Conservation (phyloP, 2,888 invertebrate genomes). For the Pheosia gnoma region DNA sequence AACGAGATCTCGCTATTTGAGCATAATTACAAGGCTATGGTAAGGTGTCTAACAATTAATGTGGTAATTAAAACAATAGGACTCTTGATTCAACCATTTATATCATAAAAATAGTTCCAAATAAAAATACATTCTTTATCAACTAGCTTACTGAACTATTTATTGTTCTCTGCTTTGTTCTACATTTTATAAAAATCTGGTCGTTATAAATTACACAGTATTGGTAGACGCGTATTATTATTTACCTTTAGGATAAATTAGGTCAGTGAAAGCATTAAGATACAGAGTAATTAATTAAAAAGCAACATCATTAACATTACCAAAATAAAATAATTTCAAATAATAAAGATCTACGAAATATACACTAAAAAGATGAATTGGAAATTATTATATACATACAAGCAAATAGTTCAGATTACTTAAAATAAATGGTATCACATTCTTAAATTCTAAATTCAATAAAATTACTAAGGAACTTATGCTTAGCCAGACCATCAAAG, state of each 20-base stretch:
- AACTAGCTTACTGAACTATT: slow-evolving; percentile 69
- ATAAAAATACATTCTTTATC: slow-evolving; percentile 66
- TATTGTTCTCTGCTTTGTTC: slow-evolving; percentile 74
- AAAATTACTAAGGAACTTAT: slow-evolving; percentile 80
- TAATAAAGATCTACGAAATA: slow-evolving; percentile 64
- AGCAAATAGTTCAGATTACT: slow-evolving; percentile 68
- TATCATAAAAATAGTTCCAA: slow-evolving; percentile 62
- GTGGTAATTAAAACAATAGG: slow-evolving; percentile 39
- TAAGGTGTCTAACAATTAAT: not conserved
- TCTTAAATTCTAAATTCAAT: slow-evolving; percentile 74
- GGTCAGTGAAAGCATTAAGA: slow-evolving; percentile 50
- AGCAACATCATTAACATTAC: slow-evolving; percentile 49
- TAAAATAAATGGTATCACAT: slow-evolving; percentile 82
- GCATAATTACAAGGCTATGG: not conserved
- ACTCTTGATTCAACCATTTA: slow-evolving; percentile 70
- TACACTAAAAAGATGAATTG: slow-evolving; percentile 54
- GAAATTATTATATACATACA: slow-evolving; percentile 64
- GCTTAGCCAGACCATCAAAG: slow-evolving; percentile 73
- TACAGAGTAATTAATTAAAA: slow-evolving; percentile 52
- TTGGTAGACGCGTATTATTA: slow-evolving; percentile 23
- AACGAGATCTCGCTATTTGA: slow-evolving; percentile 1
- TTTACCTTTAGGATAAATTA: slow-evolving; percentile 42
- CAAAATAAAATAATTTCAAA: slow-evolving; percentile 63
- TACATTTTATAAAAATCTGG: slow-evolving; percentile 40
- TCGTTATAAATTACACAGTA: slow-evolving; percentile 18